These are phyloP conservation scores for Polia nebulosa DNA, from an alignment of 2,888 invertebrate genomes.

Conservation along the genomic window DNA sequence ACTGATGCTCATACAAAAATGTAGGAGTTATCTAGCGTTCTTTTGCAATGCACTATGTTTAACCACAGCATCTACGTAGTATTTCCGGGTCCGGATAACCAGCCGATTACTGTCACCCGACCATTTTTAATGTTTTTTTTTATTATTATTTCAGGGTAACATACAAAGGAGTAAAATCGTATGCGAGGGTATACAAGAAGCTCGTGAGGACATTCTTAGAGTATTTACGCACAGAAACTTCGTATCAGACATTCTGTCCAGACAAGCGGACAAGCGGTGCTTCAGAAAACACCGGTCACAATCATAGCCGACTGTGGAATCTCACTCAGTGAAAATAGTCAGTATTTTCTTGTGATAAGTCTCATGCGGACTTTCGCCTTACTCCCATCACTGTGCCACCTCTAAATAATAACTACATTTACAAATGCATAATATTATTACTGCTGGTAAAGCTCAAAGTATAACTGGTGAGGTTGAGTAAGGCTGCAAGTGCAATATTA, in stretches of 20 bases:
- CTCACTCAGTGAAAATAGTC: slow-evolving; percentile 53
- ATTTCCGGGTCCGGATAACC: not conserved
- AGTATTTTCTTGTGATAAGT: slow-evolving; percentile 59
- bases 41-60: not conserved
- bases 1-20: not conserved
- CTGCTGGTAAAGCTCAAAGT: slow-evolving; percentile 22
- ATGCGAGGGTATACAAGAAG: slow-evolving; percentile 97
- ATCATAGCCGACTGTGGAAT: slow-evolving; percentile 79
- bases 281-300: slow-evolving; percentile 97
- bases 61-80: not conserved
- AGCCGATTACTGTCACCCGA: not conserved
- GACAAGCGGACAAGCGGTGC: slow-evolving; percentile 97
- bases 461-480: slow-evolving; percentile 45
- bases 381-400: slow-evolving; percentile 39
- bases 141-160: slow-evolving; percentile 94
- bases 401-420: slow-evolving; percentile 22
- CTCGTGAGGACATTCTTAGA: slow-evolving; percentile 96
- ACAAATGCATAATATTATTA: slow-evolving; percentile 36
- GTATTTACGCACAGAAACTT: slow-evolving; percentile 97
- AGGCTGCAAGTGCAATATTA: slow-evolving; percentile 61
- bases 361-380: slow-evolving; percentile 36
- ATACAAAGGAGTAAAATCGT: slow-evolving; percentile 98
- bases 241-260: slow-evolving; percentile 96
- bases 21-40: not conserved
- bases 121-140: not conserved